These are phyloP conservation scores for Erynnis tages DNA, from an alignment of 2,888 invertebrate genomes.

Conservation along the genomic window DNA sequence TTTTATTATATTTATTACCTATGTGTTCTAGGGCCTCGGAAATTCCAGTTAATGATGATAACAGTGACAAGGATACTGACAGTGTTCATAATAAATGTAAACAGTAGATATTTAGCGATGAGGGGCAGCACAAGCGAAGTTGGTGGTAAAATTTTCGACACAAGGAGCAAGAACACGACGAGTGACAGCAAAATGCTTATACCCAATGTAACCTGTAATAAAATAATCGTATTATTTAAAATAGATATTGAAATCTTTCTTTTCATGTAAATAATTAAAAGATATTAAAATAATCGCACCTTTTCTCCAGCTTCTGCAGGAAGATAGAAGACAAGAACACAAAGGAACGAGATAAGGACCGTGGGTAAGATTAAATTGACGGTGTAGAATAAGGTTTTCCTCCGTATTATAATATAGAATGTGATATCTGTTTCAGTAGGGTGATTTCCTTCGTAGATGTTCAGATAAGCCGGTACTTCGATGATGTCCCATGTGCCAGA, in stretches of 20 bases:
- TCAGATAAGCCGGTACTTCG: constrained; percentile 95
- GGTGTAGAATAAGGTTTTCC: constrained; percentile 99
- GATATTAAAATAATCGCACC: constrained; percentile 61
- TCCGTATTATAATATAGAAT: constrained; percentile 96
- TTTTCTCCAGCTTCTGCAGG: constrained; percentile 99
- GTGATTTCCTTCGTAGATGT: constrained; percentile 92
- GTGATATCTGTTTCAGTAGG: constrained; percentile 98
- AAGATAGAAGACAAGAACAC: constrained; percentile 98
- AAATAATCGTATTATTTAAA: background rate
- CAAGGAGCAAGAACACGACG: constrained; percentile 98
- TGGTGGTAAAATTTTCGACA: constrained; percentile 99
- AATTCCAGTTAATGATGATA: constrained; percentile 99
- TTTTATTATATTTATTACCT: too few relatives aligned
- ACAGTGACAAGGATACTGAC: constrained; percentile 99
- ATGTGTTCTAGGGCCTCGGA: constrained; percentile 97
- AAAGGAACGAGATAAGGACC: constrained; percentile 98
- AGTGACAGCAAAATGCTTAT: constrained; percentile 99
- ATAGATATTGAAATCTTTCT: too few relatives aligned
- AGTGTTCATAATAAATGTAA: constrained; percentile 99
- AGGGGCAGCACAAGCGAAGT: constrained; percentile 98
- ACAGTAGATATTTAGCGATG: constrained; percentile 99
- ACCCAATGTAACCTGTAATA: constrained; percentile 90
- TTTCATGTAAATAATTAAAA: background rate
- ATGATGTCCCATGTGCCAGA: constrained; percentile 99
- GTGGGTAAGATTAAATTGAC: constrained; percentile 99